Base-by-base conservation (phyloP, 2,113 vertebrate genomes). In the Coracopsis vasa region DNA sequence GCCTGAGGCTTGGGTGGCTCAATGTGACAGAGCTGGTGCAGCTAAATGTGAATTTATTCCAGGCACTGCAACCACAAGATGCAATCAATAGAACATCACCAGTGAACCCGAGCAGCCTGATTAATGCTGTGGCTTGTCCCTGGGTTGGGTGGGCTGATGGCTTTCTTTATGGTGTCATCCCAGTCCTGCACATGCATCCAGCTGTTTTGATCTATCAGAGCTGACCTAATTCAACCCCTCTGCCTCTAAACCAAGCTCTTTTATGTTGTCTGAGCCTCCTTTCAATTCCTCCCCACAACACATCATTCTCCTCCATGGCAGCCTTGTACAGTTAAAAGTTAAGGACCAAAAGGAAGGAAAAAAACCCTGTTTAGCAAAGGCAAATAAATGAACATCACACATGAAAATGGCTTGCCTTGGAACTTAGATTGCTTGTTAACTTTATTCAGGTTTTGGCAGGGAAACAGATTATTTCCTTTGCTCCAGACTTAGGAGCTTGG, bases 351-450 rank as follows among this genome's bases (percentile, higher is more conserved):
- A 82, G 42, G 88, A 73, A 84, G 50, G 13, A 78, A 58, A 89
- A 64, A 14, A 58, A 3, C 13, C 27, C 71, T 33, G 13, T 71
- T 58, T 19, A 71, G 67, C 53, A 86, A 93, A 90, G 90, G 65
- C 50, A 95, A 91, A 91, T 51, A 91, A 92, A 89, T 79, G 56
- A 87, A 41, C 44, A 70, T 4, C 0, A 12, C 58, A 41, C 42
- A 24, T 3, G 11, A 60, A 90, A 92, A 71, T 1, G 28, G 23
- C 50, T 95, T 86, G 71, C 90, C 90, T 94, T 93, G 93, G 93
- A 96, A 88, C 73, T 92, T 92, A 80, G 90, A 93, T 94, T 88
- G 60, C 60, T 78, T 93, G 79, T 82, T 96, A 85, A 85, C 90
- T 94, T 94, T 90, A 37, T 72, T 73, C 41, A 61, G 45, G 31